Evolutionary conservation across 2,888 invertebrate species (phyloP).

Genomic region (Acanthococcus lagerstroemiae): DNA sequence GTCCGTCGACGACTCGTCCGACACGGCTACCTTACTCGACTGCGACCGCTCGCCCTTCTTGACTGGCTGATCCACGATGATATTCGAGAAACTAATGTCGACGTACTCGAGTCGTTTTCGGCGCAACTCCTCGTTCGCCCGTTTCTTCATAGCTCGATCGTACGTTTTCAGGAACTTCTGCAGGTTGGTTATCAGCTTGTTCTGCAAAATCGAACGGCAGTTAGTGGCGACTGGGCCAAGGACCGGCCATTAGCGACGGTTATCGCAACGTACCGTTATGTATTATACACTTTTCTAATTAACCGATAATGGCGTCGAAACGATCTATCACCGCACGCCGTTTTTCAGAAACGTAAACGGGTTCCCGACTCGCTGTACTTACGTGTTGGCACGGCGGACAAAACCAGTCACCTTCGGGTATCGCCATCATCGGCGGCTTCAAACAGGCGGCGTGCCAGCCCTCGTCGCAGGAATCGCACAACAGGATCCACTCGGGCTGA

Average conservation of each 20-base stretch:
- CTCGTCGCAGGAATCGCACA: slow-evolving; percentile 90
- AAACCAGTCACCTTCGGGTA: slow-evolving; percentile 97
- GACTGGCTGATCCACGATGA: slow-evolving; percentile 43
- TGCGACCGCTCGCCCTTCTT: slow-evolving; percentile 35
- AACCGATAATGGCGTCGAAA: too few species aligned
- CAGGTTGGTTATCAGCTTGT: slow-evolving; percentile 58
- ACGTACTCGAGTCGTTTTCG: slow-evolving; percentile 63
- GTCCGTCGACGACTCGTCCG: slow-evolving; percentile 21
- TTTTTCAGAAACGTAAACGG: slow-evolving; percentile 27
- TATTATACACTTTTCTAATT: too few species aligned
- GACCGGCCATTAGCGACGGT: too few species aligned
- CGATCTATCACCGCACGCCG: too few species aligned
- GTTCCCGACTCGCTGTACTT: too few species aligned
- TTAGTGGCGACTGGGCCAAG: too few species aligned
- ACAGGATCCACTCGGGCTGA: slow-evolving; percentile 92
- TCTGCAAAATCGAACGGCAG: slow-evolving; percentile 43
- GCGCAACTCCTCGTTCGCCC: slow-evolving; percentile 55
- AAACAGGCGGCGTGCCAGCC: slow-evolving; percentile 98
- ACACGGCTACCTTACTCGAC: slow-evolving; percentile 16
- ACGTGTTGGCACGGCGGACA: slow-evolving; percentile 96
- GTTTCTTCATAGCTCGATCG: slow-evolving; percentile 53
- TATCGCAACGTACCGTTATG: not conserved
- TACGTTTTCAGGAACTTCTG: slow-evolving; percentile 63
- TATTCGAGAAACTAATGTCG: slow-evolving; percentile 63
- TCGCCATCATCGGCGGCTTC: slow-evolving; percentile 78